phyloP scores from a whole-genome alignment of 2,797 vertebrate genomes.

The Hyperoplus lanceolatus region DNA sequence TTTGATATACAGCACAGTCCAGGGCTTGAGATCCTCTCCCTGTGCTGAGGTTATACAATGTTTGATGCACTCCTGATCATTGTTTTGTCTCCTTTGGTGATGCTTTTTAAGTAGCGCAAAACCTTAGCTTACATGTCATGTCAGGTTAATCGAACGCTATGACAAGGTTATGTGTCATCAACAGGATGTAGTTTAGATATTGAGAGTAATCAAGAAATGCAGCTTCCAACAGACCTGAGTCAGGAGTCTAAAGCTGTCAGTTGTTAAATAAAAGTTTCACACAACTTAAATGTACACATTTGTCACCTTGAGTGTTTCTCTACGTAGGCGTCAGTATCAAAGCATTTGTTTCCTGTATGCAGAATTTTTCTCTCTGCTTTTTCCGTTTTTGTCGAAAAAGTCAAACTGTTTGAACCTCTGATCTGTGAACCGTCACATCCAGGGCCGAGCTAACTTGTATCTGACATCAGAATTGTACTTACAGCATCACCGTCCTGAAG shows the following conservation, averaged over 20 bases:
- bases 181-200: neutral
- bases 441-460: conserved; percentile 31
- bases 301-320: conserved; percentile 19
- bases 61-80: neutral
- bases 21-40: neutral
- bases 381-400: conserved; percentile 10
- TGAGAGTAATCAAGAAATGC: neutral
- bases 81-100: conserved; percentile 10
- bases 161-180: neutral
- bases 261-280: conserved; percentile 4
- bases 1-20: neutral
- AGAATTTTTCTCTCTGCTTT: conserved; percentile 11
- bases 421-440: conserved; percentile 51
- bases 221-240: conserved; percentile 8
- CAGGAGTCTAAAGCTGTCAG: conserved; percentile 4
- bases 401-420: conserved; percentile 27
- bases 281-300: conserved; percentile 32
- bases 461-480: conserved; percentile 18
- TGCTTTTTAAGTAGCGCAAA: neutral
- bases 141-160: neutral
- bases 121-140: neutral
- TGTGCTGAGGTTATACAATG: neutral
- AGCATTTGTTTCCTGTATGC: conserved; percentile 9
- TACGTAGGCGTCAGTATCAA: conserved; percentile 51
- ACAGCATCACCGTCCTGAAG: conserved; percentile 41